Evolutionary conservation across 2,113 vertebrate genomes (phyloP), one percentile per base, ranked within the genome.

Genomic region (Falcunculus frontatus): DNA sequence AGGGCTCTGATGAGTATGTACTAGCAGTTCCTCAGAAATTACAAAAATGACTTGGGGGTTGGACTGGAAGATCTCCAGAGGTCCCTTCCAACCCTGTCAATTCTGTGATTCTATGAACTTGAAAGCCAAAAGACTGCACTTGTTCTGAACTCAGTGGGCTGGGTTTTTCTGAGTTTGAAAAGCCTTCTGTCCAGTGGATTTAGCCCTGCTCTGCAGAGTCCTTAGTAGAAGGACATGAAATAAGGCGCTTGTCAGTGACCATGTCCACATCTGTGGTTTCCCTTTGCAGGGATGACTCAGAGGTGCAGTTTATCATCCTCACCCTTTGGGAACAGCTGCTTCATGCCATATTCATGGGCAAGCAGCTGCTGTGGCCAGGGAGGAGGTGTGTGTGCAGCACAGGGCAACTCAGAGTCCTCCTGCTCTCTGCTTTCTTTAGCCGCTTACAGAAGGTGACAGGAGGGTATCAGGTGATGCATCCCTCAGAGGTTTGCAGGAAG

Each of bases 21-120:
- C 16, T 59, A 22, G 21, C 11, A 47, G 18, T 33, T 5, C 35
- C 55, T 62, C 21, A n/a, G 46, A 87, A 89, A 74, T 37, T 29
- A 67, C 2, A 4, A 52, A 4, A 52, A 17, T 8, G 0, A 7
- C 30, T 5, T 41, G 13, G 8, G 16, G 10, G 7, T 41, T 55
- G 47, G 25, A 47, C 25, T 47, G 32, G n/a, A 39, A 55, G 19
- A 39, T n/a, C 23, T 70, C 39, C 29, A n/a, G 55, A 55, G 10
- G 19, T 47, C 42, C 5, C 7, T 55, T 62, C 64, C 74, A 30
- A 25, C n/a, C 19, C 41, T 63, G 11, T 7, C 11, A 46, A 4
- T 37, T 60, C 53, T 44, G 10, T 81, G 32, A 19, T 29, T 33
- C 33, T 46, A 13, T 60, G 20, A 42, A 25, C 15, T 76, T 52